Base-by-base conservation (phyloP, 2,888 invertebrate species). In the Pristionchus entomophagus region DNA sequence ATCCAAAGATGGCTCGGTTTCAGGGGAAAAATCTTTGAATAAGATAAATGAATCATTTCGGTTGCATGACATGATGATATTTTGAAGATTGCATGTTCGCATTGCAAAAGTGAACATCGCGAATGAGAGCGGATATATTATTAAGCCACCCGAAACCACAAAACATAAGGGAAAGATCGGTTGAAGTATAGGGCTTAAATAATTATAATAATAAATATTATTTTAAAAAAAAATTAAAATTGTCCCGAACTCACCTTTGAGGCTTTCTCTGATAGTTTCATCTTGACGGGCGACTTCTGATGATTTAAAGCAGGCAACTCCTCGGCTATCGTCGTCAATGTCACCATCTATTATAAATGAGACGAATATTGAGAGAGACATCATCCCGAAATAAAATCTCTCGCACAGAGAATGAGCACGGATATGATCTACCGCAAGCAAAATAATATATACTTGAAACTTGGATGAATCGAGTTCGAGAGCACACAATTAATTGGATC, bases 261-360 rank as follows among this genome's bases (percentile, higher is more conserved):
- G 17, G 86, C 80, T 51, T 86, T 87, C 45, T 87, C 87, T 17
- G 87, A 86, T 49, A 87, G 53, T 84, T 84, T 86, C 87, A 86
- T 87, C 49, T 84, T 45, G 45, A 22, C 65, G 32, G 83, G 59
- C 26, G 49, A 45, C 45, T 84, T 41, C 29, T 38, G 56, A 38
- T 49, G 6, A n/a, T n/a, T 29, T 32, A 14, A 32, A 32, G 82
- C 38, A n/a, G 83, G 65, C 29, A 45, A 22, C 49, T 84, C 83
- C 35, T 84, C 83, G 8, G 83, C 65, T 26, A 84, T 84, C 62
- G 83, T 62, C 62, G 65, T 84, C 45, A 84, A 49, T 45, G 83
- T 84, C 83, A 84, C 65, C 38, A 51, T 65, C 49, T 35, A 62
- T 84, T 62, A 84, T 29, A 12, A 45, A n/a, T 14, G 35, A 82